phyloP scores from a whole-genome alignment of 2,888 invertebrate genomes.

The Lasioglossum morio region DNA sequence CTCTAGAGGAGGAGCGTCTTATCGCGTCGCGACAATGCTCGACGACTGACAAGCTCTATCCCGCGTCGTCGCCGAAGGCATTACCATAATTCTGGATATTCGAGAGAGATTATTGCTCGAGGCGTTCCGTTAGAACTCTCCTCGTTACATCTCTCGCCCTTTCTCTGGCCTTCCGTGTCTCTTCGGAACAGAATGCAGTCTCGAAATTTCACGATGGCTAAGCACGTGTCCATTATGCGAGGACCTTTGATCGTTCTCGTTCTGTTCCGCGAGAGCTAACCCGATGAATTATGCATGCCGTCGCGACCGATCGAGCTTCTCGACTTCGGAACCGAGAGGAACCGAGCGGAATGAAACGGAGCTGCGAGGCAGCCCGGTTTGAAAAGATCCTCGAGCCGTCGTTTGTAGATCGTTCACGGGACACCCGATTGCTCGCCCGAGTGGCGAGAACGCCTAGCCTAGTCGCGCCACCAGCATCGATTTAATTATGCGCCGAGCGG shows the following conservation, averaged over 20 bases:
- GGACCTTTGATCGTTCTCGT: conserved; percentile 48
- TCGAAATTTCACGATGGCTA: background rate
- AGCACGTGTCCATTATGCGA: conserved; percentile 19
- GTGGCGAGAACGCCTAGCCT: conserved; percentile 1
- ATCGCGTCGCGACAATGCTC: conserved; percentile 23
- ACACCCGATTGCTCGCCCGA: conserved; percentile 2
- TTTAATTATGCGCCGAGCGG: conserved; percentile 5
- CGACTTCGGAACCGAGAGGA: background rate
- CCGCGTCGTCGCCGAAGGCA: background rate
- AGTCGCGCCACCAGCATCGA: background rate
- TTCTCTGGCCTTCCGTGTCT: background rate
- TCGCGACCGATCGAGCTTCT: conserved; percentile 28
- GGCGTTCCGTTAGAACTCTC: background rate
- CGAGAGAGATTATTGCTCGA: background rate
- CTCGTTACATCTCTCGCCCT: background rate
- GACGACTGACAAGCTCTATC: background rate
- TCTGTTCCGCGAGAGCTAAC: background rate
- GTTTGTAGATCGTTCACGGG: background rate
- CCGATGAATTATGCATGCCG: conserved; percentile 44
- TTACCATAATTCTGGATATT: background rate
- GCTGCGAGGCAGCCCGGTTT: background rate
- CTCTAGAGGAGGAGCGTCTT: background rate
- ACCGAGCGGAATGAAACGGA: background rate
- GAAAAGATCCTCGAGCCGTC: conserved; percentile 7
- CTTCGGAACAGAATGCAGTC: background rate